These are phyloP conservation scores for Clangula hyemalis DNA, from an alignment of 2,797 vertebrate species.

Conservation along the genomic window DNA sequence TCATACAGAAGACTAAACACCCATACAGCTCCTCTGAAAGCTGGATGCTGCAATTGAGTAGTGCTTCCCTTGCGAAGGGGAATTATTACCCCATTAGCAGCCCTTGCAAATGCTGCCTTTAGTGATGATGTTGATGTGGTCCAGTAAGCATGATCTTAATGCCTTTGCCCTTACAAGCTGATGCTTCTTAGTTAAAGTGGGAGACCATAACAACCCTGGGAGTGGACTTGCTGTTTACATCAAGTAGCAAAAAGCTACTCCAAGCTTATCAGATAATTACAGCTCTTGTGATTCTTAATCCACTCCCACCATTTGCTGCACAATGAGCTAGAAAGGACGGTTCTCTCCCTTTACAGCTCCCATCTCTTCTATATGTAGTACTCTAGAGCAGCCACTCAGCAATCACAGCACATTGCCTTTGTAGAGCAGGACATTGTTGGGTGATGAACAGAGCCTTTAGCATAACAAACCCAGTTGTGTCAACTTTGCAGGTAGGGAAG, in stretches of 20 bases:
- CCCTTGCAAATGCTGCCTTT: neutral
- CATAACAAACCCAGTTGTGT: neutral
- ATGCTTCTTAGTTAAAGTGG: neutral
- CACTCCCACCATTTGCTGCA: neutral
- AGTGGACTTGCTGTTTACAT: neutral
- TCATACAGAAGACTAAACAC: neutral
- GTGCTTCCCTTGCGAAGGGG: neutral
- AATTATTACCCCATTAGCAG: neutral
- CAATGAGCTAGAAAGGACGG: neutral
- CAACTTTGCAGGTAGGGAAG: neutral
- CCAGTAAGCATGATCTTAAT: neutral
- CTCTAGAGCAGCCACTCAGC: neutral
- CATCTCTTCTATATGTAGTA: rapidly evolving
- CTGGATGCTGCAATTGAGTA: neutral
- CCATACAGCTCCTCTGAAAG: neutral
- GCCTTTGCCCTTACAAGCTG: neutral
- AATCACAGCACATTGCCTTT: rapidly evolving
- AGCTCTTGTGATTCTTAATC: neutral
- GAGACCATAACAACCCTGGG: neutral
- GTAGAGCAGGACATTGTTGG: neutral
- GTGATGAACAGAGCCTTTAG: neutral
- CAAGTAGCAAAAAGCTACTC: neutral
- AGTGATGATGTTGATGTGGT: neutral
- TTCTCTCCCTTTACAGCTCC: neutral
- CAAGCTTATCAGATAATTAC: neutral